A percentile compares a stretch with the other conserved stretches of the same genome.
Conservation (phyloP, 2,888 invertebrate genomes). For the Adineta ricciae region DNA sequence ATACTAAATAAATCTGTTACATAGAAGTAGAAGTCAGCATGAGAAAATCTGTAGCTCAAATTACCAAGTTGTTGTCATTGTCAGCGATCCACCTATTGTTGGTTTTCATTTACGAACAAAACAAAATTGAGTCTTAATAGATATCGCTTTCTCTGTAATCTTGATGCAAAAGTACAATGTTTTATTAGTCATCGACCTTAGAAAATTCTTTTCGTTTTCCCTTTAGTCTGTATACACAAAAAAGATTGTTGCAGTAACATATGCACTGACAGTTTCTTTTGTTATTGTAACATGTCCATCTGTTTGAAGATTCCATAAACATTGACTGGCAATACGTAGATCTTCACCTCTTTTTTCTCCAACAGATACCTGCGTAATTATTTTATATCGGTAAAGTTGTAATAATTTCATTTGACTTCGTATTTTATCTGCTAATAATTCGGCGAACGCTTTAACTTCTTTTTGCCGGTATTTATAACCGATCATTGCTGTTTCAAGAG, state of each 20-base stretch:
- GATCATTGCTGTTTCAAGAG: conserved; percentile 35
- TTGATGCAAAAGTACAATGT: background rate
- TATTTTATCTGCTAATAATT: conserved; percentile 36
- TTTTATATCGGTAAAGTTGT: conserved; percentile 36
- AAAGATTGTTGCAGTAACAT: background rate
- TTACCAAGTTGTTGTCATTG: background rate
- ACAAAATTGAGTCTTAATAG: no score
- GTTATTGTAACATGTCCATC: conserved; percentile 12
- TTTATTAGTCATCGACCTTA: background rate
- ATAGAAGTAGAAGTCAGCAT: background rate
- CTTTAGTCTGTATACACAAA: background rate
- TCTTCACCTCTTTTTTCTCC: conserved; percentile 36
- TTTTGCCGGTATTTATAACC: conserved; percentile 35
- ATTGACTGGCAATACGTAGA: conserved; percentile 36
- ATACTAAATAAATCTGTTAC: background rate
- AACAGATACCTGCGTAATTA: conserved; percentile 36
- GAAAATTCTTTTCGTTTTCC: background rate
- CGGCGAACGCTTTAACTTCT: conserved; percentile 35
- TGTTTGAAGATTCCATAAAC: conserved; percentile 36
- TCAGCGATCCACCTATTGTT: background rate
- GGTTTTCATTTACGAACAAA: background rate
- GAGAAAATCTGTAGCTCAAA: background rate
- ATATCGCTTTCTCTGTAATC: no score
- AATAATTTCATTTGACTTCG: conserved; percentile 36
- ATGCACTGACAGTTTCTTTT: background rate